phyloP scores from a whole-genome alignment of 1,140 invertebrate species.

The Lordiphosa stackelbergi region DNA sequence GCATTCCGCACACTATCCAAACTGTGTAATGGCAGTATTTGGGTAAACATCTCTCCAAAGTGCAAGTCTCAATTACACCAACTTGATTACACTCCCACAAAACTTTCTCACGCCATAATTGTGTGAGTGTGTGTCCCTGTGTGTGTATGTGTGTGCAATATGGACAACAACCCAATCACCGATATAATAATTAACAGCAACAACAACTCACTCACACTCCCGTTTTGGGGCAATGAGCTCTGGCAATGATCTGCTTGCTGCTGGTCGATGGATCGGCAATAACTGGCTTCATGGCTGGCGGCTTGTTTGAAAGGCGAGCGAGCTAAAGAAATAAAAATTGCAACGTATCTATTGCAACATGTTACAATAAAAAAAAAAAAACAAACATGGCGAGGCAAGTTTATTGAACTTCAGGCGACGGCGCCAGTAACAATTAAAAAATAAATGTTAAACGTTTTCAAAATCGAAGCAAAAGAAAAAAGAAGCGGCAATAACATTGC shows the following conservation, averaged over 20 bases:
- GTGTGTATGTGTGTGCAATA: conserved; percentile 16
- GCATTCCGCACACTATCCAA: too few species aligned
- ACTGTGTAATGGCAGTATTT: too few species aligned
- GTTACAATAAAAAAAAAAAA: conserved; percentile 28
- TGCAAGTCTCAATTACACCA: conserved; percentile 6
- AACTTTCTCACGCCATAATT: conserved; percentile 67
- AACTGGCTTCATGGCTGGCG: conserved; percentile 49
- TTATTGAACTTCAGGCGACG: conserved; percentile 63
- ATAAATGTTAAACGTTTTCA: conserved; percentile 30
- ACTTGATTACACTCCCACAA: conserved; percentile 25
- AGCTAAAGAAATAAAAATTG: conserved; percentile 35
- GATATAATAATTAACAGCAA: conserved; percentile 69
- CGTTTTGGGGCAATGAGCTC: conserved; percentile 60
- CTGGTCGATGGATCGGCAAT: conserved; percentile 23
- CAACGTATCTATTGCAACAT: conserved; percentile 56
- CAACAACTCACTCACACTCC: conserved; percentile 15
- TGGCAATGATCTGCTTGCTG: conserved; percentile 26
- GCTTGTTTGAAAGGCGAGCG: conserved; percentile 38
- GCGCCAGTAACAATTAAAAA: conserved; percentile 69
- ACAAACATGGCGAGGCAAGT: conserved; percentile 27
- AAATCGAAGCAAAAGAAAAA: conserved; percentile 13
- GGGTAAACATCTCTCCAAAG: too few species aligned
- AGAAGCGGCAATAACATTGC: conserved; percentile 5
- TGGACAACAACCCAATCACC: conserved; percentile 63
- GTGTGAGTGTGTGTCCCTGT: conserved; percentile 5